Evolutionary conservation across 2,797 vertebrate genomes (phyloP).

Genomic region (Hippoglossus hippoglossus): DNA sequence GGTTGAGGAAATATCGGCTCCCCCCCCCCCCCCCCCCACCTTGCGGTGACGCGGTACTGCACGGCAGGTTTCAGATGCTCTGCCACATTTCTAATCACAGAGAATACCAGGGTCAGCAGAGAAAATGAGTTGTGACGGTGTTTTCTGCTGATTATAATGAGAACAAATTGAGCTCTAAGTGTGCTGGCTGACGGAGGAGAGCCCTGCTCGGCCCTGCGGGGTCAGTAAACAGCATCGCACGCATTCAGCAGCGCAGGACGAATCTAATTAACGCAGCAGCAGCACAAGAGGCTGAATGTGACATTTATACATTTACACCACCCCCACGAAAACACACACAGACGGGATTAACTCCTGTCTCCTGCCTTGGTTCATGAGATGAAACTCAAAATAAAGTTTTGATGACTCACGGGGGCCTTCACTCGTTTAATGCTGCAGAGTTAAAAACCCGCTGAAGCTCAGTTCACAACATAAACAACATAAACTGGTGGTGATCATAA

Average conservation of each 20-base stretch:
- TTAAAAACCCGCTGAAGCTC: background rate
- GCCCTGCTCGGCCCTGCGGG: constrained; percentile 33
- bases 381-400: background rate
- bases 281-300: constrained; percentile 19
- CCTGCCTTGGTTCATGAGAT: background rate
- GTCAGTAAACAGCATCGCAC: constrained; percentile 52
- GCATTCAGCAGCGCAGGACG: constrained; percentile 32
- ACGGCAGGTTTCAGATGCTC: constrained; percentile 9
- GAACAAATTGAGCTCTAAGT: constrained; percentile 69
- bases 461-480: no score
- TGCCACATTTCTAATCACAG: constrained; percentile 31
- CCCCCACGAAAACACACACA: background rate
- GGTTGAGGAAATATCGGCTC: background rate
- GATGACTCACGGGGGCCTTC: background rate
- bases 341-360: background rate
- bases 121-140: constrained; percentile 58
- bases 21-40: background rate
- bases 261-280: constrained; percentile 42
- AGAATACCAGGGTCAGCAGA: constrained; percentile 55
- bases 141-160: constrained; percentile 71
- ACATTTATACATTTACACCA: constrained; percentile 7
- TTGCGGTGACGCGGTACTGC: background rate
- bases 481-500: no score
- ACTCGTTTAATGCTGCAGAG: background rate
- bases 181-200: constrained; percentile 54